Evolutionary conservation across 2,113 vertebrate genomes (phyloP), one percentile per base, ranked within the genome.

Genomic region (Catharus minimus): DNA sequence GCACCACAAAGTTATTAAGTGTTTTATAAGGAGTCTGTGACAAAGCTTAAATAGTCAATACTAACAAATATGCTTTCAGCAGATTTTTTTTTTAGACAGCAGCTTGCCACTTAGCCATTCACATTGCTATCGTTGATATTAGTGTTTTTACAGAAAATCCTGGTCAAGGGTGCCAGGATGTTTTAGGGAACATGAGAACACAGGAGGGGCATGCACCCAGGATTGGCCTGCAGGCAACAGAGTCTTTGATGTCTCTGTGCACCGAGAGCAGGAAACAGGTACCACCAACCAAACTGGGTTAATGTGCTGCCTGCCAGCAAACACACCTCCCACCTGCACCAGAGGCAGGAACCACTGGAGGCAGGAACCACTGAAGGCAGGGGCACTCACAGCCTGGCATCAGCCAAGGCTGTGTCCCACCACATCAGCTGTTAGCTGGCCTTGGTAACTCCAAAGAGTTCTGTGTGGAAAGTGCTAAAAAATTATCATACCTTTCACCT

Each of bases 341-440:
- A 27, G 38, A 20, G 39, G 26, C 33, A n/a, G 36, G 12, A 47
- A 47, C 22, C 46, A 24, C 6, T 16, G 44, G 22, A 28, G 44
- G 26, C 61, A 60, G 44, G 15, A 84, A 9, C 13, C 18, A 6
- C 23, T 2, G 1, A 26, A 26, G 36, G 27, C 33, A n/a, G 36
- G 12, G 41, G 4, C 44, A 36, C 21, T 13, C 2, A 3, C 61
- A n/a, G n/a, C 24, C 38, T 33, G 21, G 18, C 36, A 3, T 22
- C 2, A 1, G 13, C 50, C 32, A 26, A 17, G 11, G 21, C n/a
- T 68, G 26, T 2, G 1, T 67, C 28, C 47, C 15, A 18, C 1
- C 0, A 0, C 18, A 22, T 15, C 4, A 7, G 5, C 61, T 82
- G 36, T 44, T 50, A 46, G 15, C 46, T 0, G 0, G 4, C 50